Evolutionary conservation across 2,888 invertebrate genomes (phyloP).

Genomic region (Drepana falcataria): DNA sequence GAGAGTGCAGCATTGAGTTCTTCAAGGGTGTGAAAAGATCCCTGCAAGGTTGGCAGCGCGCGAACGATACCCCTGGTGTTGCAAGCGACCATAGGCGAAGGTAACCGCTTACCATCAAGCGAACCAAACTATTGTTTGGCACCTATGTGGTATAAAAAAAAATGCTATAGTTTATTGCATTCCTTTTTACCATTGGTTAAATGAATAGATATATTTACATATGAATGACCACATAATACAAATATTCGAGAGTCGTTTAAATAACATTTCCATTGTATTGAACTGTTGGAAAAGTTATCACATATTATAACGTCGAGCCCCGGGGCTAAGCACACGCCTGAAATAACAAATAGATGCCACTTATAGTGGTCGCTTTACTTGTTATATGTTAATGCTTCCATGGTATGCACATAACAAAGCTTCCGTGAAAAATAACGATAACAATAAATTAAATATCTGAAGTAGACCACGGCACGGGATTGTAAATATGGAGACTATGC

Average conservation of each 20-base stretch:
- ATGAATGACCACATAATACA: constrained; percentile 3
- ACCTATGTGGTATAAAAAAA: too few species aligned
- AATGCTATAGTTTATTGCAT: background rate
- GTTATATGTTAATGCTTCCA: constrained; percentile 31
- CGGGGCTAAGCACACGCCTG: constrained; percentile 20
- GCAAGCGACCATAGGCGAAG: too few species aligned
- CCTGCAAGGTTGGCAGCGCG: too few species aligned
- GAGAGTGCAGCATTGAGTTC: too few species aligned
- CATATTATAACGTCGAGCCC: constrained; percentile 31
- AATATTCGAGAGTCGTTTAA: constrained; percentile 27
- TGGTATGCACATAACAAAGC: constrained; percentile 8
- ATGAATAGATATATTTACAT: background rate
- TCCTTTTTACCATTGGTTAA: background rate
- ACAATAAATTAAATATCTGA: too few species aligned
- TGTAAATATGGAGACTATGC: too few species aligned
- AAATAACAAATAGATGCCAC: constrained; percentile 30
- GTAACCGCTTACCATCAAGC: too few species aligned
- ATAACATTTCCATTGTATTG: constrained; percentile 36
- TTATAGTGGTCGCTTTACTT: constrained; percentile 11
- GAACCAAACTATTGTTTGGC: too few species aligned
- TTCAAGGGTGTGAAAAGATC: too few species aligned
- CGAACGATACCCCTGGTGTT: too few species aligned
- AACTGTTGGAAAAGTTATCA: constrained; percentile 32
- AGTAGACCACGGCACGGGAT: too few species aligned
- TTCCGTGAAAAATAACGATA: too few species aligned